Evolutionary conservation across 2,113 vertebrate species (phyloP).

Genomic region (Rallus limicola): DNA sequence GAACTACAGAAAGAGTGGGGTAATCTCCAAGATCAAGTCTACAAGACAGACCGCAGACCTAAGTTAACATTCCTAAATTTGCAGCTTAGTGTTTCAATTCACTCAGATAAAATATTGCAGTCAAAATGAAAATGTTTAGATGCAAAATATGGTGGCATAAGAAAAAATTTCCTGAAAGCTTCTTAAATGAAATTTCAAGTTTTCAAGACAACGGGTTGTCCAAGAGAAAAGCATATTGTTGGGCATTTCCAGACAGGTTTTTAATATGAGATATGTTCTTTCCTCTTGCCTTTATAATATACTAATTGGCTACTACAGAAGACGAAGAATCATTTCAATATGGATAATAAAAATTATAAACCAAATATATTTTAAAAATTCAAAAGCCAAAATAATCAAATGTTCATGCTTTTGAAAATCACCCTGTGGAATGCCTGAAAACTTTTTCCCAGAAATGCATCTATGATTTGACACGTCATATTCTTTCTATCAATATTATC

Average conservation of each 20-base stretch:
- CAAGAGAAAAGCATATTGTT: neutral
- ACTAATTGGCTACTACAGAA: neutral
- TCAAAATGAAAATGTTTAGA: neutral
- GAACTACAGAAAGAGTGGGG: neutral
- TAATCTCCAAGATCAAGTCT: neutral
- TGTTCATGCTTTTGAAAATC: neutral
- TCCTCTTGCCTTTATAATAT: neutral
- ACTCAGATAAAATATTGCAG: neutral
- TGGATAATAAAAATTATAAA: neutral
- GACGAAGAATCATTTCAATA: neutral
- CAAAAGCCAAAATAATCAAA: neutral
- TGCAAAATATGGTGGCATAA: neutral
- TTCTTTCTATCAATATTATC: neutral
- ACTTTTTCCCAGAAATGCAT: rapidly evolving
- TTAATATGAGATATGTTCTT: neutral
- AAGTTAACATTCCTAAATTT: neutral
- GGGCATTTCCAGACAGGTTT: neutral
- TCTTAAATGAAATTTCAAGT: neutral
- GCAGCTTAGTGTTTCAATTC: neutral
- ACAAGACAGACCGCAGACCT: neutral
- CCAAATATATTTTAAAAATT: neutral
- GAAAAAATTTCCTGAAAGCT: neutral
- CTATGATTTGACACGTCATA: neutral
- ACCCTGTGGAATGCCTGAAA: neutral
- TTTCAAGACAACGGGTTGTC: neutral